Evolutionary conservation across 2,888 invertebrate species (phyloP).

Genomic region (Timema cristinae): DNA sequence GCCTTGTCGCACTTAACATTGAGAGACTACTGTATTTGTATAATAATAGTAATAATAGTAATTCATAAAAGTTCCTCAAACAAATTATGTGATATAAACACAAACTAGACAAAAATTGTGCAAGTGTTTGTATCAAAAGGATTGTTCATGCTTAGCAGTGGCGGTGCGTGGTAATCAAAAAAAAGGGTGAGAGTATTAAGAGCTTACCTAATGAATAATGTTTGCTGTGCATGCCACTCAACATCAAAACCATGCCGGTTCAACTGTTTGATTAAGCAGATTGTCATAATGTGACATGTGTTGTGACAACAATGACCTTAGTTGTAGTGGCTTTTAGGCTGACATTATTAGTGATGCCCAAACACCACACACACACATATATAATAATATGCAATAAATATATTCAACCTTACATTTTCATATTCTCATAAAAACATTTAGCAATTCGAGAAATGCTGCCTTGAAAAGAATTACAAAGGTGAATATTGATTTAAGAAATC

Average conservation of each 20-base stretch:
- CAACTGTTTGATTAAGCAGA: background rate
- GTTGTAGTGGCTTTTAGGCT: slow-evolving; percentile 26
- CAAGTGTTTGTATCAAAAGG: background rate
- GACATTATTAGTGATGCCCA: too few species aligned
- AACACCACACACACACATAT: too few species aligned
- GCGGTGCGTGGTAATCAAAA: background rate
- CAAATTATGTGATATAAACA: background rate
- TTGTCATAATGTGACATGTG: background rate
- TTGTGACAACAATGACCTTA: slow-evolving; percentile 22
- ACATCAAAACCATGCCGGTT: slow-evolving; percentile 25
- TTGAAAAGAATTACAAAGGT: too few species aligned
- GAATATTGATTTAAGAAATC: too few species aligned
- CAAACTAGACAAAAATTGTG: background rate
- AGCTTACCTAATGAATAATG: background rate
- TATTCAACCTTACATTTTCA: too few species aligned
- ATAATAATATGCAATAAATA: too few species aligned
- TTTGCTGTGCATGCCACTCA: slow-evolving; percentile 21
- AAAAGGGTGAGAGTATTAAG: background rate
- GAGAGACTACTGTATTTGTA: too few species aligned
- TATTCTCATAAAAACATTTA: too few species aligned
- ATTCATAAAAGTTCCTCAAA: background rate
- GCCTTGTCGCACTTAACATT: too few species aligned
- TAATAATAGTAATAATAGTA: too few species aligned
- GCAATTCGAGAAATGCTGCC: too few species aligned
- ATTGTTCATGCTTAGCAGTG: background rate